Evolutionary conservation across 2,888 invertebrate genomes (phyloP), one percentile per base, ranked within the genome.

Genomic region (Antheraea assamensis): DNA sequence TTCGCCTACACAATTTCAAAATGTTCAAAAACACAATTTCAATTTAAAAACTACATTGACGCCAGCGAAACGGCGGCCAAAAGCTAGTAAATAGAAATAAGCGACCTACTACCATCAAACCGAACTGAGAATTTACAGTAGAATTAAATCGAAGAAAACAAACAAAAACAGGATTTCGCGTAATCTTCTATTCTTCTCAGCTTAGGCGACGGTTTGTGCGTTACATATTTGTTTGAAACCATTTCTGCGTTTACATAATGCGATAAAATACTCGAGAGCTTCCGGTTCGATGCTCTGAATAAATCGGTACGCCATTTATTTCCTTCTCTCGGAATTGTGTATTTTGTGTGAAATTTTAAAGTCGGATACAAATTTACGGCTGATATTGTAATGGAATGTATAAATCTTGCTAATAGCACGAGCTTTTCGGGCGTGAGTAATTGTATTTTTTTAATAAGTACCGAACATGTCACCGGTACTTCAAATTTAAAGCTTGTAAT

Each of bases 141-240:
- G 92, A 87, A 88, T 91, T 88, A 80, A 79, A 76, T 79, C 78
- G 90, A 93, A 93, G 93, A 92, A 94, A 93, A 94, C 91, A 94
- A 94, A 94, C 93, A 94, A 94, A 92, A 93, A 94, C 93, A 92
- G 90, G 91, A 90, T 94, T 94, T 92, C 89, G 77, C 88, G 90
- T 93, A 94, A 94, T 93, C 92, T 89, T 85, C 89, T 79, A 89
- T 92, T 92, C 91, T 90, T 82, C 81, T 76, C 87, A 84, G 90
- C 92, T 93, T 90, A 93, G 83, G 85, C 79, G 86, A 83, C 80
- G 82, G 83, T 85, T 86, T 83, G 84, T 88, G 86, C 85, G 86
- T 89, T 90, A 83, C 87, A 87, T 91, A 92, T 92, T 92, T 93
- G 92, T 92, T 91, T 91, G 90, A 92, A 92, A 90, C 88, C 88